Conservation (phyloP, 2,113 vertebrate genomes). For the Trichomycterus rosablanca region DNA sequence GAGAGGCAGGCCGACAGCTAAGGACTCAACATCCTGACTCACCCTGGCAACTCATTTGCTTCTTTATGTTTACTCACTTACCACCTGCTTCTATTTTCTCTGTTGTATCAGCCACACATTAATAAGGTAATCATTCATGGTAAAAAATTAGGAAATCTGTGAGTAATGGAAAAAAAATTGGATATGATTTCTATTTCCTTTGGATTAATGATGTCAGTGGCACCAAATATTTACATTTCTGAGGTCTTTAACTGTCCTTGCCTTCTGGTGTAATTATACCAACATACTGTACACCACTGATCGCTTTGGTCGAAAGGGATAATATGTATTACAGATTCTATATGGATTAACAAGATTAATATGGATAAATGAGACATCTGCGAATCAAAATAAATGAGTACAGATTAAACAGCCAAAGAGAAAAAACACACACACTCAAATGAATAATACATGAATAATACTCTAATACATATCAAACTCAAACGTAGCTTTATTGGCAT, state of each 20-base stretch:
- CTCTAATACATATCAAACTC: too few species aligned
- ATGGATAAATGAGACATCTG: neutral
- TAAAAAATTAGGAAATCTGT: neutral
- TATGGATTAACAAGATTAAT: too few species aligned
- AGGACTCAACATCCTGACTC: conserved; percentile 27
- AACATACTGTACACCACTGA: neutral
- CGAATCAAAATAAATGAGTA: neutral
- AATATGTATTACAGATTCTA: neutral
- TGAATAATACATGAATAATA: neutral
- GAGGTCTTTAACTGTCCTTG: too few species aligned
- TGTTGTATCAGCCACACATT: neutral
- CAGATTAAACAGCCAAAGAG: too few species aligned
- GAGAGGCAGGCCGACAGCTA: conserved; percentile 40
- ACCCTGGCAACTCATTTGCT: neutral
- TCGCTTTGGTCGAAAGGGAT: neutral
- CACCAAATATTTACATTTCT: too few species aligned
- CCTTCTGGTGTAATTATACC: too few species aligned
- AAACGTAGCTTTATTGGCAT: too few species aligned
- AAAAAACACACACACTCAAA: neutral
- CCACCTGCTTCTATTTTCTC: conserved; percentile 1
- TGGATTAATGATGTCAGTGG: too few species aligned
- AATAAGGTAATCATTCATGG: neutral
- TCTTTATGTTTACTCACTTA: neutral
- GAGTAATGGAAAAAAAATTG: neutral
- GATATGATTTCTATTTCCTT: too few species aligned